Evolutionary conservation across 2,113 vertebrate species (phyloP).

Genomic region (Odocoileus virginianus): DNA sequence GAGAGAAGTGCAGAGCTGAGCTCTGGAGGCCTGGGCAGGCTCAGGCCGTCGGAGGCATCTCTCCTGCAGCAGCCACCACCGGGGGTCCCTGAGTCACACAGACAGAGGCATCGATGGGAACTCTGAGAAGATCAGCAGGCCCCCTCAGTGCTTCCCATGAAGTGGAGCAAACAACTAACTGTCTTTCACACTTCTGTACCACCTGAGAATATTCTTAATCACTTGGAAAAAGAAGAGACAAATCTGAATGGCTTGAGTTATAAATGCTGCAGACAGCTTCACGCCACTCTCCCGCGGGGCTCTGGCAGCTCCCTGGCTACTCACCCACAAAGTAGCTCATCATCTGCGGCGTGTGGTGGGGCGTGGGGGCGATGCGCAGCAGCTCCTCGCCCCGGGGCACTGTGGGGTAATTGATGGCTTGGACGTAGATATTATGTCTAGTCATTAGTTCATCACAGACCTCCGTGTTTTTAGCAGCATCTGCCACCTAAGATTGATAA

Average conservation of each 20-base stretch:
- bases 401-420: slow-evolving; percentile 97
- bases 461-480: slow-evolving; percentile 94
- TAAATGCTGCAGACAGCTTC: neutral
- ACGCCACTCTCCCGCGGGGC: rapidly evolving
- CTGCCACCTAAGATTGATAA: slow-evolving; percentile 83
- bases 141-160: neutral
- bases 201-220: neutral
- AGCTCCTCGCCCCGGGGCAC: slow-evolving; percentile 94
- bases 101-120: neutral
- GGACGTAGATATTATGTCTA: slow-evolving; percentile 94
- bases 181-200: neutral
- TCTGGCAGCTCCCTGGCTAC: slow-evolving; percentile 18
- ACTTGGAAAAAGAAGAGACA: neutral
- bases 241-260: neutral
- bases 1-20: neutral
- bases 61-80: neutral
- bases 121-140: rapidly evolving
- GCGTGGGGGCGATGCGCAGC: slow-evolving; percentile 94
- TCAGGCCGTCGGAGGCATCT: neutral
- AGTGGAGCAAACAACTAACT: neutral
- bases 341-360: slow-evolving; percentile 97
- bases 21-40: neutral
- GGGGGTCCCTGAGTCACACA: rapidly evolving
- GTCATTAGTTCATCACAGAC: slow-evolving; percentile 95
- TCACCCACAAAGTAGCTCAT: slow-evolving; percentile 95